phyloP scores from a whole-genome alignment of 2,888 invertebrate genomes.

The Apomyelois bistriatella region DNA sequence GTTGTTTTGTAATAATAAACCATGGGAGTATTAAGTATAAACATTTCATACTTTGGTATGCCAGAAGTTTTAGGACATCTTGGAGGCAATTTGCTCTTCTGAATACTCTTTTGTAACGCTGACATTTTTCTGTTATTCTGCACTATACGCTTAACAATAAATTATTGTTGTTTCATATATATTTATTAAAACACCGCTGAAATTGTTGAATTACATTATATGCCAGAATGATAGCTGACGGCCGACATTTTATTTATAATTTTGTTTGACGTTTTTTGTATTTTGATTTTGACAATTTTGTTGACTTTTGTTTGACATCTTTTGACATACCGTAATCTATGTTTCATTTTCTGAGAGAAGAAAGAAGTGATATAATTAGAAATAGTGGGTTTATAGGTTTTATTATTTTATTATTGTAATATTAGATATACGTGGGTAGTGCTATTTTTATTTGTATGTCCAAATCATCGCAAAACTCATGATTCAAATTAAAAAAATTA shows the following conservation, averaged over 20 bases:
- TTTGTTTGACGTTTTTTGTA: background rate
- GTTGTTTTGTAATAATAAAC: background rate
- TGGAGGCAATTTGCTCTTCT: conserved; percentile 85
- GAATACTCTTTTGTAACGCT: conserved; percentile 83
- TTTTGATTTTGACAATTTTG: background rate
- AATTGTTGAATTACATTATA: background rate
- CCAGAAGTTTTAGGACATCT: conserved; percentile 62
- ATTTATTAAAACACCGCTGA: background rate
- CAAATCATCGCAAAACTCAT: no score
- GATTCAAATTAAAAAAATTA: no score
- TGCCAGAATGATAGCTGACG: background rate
- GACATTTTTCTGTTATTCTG: conserved; percentile 79
- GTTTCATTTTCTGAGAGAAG: no score
- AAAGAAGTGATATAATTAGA: no score
- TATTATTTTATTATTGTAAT: no score
- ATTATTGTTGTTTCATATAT: no score
- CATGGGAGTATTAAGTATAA: no score
- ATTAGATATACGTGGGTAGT: no score
- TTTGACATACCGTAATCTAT: no score
- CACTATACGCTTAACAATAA: no score
- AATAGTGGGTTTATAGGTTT: no score
- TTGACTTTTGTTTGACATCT: background rate
- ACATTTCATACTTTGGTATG: conserved; percentile 55
- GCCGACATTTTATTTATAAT: conserved; percentile 15
- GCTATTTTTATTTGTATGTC: no score